phyloP scores from a whole-genome alignment of 2,888 invertebrate species.

The Nasonovia ribisnigri region DNA sequence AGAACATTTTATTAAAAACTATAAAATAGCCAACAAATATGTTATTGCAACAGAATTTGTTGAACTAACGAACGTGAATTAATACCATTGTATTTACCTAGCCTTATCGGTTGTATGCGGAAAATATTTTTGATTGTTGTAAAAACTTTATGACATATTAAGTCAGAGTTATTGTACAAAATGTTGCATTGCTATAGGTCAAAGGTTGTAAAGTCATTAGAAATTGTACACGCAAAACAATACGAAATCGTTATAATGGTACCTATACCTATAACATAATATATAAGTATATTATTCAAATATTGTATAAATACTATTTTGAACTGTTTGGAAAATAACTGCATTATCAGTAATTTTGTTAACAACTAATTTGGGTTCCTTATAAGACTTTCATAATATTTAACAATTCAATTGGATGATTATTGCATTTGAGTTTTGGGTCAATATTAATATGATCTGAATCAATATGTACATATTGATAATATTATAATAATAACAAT shows the following conservation, averaged over 20 bases:
- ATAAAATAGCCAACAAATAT: background rate
- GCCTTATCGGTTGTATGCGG: background rate
- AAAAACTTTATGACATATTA: background rate
- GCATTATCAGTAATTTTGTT: background rate
- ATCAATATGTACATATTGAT: background rate
- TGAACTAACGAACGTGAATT: background rate
- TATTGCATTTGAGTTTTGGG: background rate
- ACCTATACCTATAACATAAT: background rate
- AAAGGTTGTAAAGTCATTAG: background rate
- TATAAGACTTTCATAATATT: background rate
- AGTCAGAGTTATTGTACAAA: background rate
- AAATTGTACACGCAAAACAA: background rate
- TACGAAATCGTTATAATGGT: background rate
- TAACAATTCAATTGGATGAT: background rate
- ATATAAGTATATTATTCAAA: too few species aligned
- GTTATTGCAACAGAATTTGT: background rate
- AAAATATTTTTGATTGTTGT: background rate
- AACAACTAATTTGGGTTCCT: background rate
- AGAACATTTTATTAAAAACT: background rate
- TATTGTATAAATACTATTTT: background rate
- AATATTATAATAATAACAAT: background rate
- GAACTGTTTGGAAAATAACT: background rate
- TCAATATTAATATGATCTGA: background rate
- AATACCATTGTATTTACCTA: too few species aligned
- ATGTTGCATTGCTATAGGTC: background rate